Base-by-base conservation (phyloP, 1,140 invertebrate species). In the Ctenoplectra terminalis region DNA sequence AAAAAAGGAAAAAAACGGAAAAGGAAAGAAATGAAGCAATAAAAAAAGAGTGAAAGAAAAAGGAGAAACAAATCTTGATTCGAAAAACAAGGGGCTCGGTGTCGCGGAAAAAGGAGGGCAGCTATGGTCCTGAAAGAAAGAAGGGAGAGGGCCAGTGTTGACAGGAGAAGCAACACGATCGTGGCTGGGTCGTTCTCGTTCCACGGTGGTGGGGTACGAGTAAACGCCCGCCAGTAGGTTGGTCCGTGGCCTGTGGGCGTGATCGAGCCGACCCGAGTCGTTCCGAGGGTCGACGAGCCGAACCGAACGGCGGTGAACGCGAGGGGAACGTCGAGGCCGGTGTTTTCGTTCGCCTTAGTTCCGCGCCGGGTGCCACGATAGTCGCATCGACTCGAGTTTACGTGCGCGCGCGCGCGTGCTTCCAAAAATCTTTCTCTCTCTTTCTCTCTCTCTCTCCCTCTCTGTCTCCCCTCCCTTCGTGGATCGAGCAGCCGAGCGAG, bases 351-450 rank as follows among this genome's bases (percentile, higher is more conserved):
- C 89, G 91, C 88, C 90, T 93, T 93, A 94, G 93, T 93, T 93
- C 86, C 93, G 92, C 92, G 93, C 92, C 91, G 93, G 93, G 88
- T 94, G 93, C 91, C 93, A 91, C 90, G 91, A 92, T 81, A 93
- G 93, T 92, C 91, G 92, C 87, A 93, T 93, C 93, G 92, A 85
- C 37, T 89, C 73, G 87, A 87, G 86, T 87, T 76, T 58, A 85
- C 83, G 87, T 86, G 90, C 90, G 90, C 89, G 92, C 90, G 92
- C 85, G 92, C 90, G 89, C 87, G 85, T 88, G 82, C 84, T 81
- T 85, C 73, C 54, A 56, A 54, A 70, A 66, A 60, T 61, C 37
- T 61, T 52, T 64, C 48, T 72, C 60, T 81, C 50, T 73, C 52
- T 64, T 15, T 69, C 78, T 79, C 37, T 84, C 31, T 84, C 52